Conservation (phyloP, 2,888 invertebrate genomes). For the Chaitophorus viminalis region DNA sequence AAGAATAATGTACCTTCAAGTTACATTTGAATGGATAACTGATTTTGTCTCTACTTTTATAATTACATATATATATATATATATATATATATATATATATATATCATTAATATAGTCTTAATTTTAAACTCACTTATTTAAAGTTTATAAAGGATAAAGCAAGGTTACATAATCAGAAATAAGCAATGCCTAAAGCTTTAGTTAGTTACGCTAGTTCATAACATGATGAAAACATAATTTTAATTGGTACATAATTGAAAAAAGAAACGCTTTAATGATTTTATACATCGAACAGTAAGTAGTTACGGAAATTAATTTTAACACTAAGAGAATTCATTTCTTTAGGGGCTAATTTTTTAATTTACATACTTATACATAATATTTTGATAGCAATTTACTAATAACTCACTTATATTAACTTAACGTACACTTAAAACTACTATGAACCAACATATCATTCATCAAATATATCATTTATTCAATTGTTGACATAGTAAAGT, state of each 20-base stretch:
- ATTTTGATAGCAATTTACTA: not conserved
- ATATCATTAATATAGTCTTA: too few relatives aligned
- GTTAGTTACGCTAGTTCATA: not conserved
- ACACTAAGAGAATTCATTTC: not conserved
- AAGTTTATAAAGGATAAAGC: too few relatives aligned
- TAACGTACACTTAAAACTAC: too few relatives aligned
- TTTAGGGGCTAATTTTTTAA: not conserved
- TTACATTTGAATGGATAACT: too few relatives aligned
- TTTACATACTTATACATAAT: conserved; percentile 26
- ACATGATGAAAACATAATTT: not conserved
- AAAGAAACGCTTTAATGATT: conserved; percentile 2
- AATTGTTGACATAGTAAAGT: not conserved
- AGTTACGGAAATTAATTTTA: too few relatives aligned
- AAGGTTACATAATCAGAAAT: too few relatives aligned
- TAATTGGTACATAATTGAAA: conserved; percentile 20
- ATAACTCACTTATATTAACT: not conserved
- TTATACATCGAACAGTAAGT: not conserved
- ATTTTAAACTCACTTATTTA: too few relatives aligned
- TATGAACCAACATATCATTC: not conserved
- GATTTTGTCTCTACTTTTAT: too few relatives aligned
- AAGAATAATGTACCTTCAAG: too few relatives aligned
- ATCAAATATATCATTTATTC: not conserved
- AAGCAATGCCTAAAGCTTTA: not conserved
- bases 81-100: too few relatives aligned
- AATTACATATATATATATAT: too few relatives aligned